Evolutionary conservation across 1,140 invertebrate genomes (phyloP).

Genomic region (Eriocheir sinensis): DNA sequence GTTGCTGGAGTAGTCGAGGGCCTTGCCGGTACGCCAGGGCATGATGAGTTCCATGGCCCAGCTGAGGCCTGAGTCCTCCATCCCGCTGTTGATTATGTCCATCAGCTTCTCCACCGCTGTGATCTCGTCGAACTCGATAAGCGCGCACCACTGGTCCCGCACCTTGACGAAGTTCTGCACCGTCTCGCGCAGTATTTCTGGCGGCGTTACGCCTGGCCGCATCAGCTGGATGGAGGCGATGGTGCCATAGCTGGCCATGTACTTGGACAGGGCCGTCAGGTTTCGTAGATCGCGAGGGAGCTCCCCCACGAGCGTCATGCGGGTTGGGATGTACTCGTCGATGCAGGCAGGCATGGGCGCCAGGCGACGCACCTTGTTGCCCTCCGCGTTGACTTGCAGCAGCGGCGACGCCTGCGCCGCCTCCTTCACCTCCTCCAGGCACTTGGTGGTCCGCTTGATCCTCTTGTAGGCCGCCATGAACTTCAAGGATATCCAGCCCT

Average conservation of each 20-base stretch:
- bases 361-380: conserved; percentile 92
- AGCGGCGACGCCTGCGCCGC: conserved; percentile 90
- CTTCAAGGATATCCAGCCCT: conserved; percentile 96
- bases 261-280: conserved; percentile 92
- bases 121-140: conserved; percentile 90
- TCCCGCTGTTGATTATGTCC: neutral
- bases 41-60: conserved; percentile 64
- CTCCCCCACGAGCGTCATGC: conserved; percentile 93
- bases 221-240: conserved; percentile 93
- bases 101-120: neutral
- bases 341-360: conserved; percentile 93
- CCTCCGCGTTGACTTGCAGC: conserved; percentile 93
- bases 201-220: conserved; percentile 91
- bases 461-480: conserved; percentile 96
- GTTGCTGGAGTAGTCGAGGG: conserved; percentile 15
- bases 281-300: conserved; percentile 91
- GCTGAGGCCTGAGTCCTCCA: neutral
- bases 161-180: conserved; percentile 83
- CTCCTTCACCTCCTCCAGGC: conserved; percentile 94
- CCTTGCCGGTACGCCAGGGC: conserved; percentile 63
- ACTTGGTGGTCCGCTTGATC: conserved; percentile 94
- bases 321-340: conserved; percentile 90
- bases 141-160: conserved; percentile 85
- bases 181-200: conserved; percentile 84
- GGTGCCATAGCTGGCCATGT: conserved; percentile 93